Conservation (phyloP, 2,113 vertebrate species). For the Cyphomyrus discorhynchus region DNA sequence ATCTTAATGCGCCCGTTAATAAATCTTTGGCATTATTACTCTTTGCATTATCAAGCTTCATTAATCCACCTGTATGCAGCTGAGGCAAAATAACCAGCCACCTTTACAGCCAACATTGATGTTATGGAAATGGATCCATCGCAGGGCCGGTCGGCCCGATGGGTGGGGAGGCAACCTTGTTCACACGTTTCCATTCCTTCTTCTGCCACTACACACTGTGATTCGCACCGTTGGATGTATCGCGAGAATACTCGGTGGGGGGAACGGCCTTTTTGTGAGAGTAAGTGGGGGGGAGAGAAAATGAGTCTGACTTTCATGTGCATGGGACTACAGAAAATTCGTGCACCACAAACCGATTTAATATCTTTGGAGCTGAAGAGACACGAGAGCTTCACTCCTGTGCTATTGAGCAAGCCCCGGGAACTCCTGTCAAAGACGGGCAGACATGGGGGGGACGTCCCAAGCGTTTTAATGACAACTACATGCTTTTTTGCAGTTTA, state of each 20-base stretch:
- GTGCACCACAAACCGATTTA: slow-evolving; percentile 7
- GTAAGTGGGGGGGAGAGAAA: neutral
- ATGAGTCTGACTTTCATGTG: neutral
- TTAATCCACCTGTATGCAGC: neutral
- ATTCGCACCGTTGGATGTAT: neutral
- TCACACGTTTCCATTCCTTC: neutral
- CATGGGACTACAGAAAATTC: neutral
- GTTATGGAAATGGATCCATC: neutral
- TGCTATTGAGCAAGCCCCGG: neutral
- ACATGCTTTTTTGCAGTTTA: neutral
- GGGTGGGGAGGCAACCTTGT: neutral
- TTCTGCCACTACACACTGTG: neutral
- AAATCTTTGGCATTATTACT: neutral
- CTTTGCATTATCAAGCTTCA: neutral
- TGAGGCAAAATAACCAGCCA: neutral
- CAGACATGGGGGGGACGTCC: neutral
- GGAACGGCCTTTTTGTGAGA: neutral
- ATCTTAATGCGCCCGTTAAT: neutral
- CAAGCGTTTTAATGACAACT: neutral
- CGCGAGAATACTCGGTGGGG: neutral
- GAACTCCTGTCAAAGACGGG: neutral
- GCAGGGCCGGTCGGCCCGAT: neutral
- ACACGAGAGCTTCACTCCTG: neutral
- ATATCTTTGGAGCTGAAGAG: neutral
- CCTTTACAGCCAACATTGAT: neutral